A percentile compares a stretch with the other conserved stretches of the same genome.
phyloP scores from a whole-genome alignment of 1,140 invertebrate genomes.

The Anoplophora glabripennis region DNA sequence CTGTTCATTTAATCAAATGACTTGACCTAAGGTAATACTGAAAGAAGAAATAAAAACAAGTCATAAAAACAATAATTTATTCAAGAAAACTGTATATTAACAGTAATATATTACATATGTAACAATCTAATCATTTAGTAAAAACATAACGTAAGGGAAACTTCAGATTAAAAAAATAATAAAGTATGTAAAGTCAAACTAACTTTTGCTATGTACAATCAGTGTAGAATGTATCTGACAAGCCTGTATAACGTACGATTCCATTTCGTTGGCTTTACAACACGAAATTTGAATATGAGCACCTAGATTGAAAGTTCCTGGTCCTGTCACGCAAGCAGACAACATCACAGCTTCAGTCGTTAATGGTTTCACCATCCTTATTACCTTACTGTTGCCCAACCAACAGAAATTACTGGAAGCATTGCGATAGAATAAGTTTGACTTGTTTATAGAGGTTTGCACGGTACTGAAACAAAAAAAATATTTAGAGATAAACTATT shows the following conservation, averaged over 20 bases:
- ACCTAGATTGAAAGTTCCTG: conserved; percentile 47
- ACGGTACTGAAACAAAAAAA: conserved; percentile 24
- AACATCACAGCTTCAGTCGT: conserved; percentile 37
- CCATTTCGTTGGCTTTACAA: conserved; percentile 29
- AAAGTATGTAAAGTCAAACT: conserved; percentile 11
- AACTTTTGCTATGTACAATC: conserved; percentile 35
- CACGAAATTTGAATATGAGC: conserved; percentile 42
- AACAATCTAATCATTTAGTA: not conserved
- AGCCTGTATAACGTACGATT: conserved; percentile 36
- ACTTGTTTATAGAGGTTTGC: conserved; percentile 4
- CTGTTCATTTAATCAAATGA: too few relatives aligned
- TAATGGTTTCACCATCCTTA: conserved; percentile 37
- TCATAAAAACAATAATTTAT: conserved; percentile 13
- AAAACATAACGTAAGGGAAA: conserved; percentile 6
- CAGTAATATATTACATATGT: not conserved
- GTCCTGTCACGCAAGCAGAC: conserved; percentile 36
- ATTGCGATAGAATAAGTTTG: conserved; percentile 33
- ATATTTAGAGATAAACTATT: conserved; percentile 3
- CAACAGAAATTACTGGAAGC: conserved; percentile 44
- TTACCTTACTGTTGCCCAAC: conserved; percentile 38
- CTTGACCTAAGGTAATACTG: too few relatives aligned
- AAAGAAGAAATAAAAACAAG: not conserved
- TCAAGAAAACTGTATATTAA: not conserved
- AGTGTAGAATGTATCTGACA: conserved; percentile 43
- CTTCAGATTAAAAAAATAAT: not conserved